A percentile compares a stretch with the other conserved stretches of the same genome.
Conservation (phyloP, 2,113 vertebrate species). For the Triplophysa rosa region DNA sequence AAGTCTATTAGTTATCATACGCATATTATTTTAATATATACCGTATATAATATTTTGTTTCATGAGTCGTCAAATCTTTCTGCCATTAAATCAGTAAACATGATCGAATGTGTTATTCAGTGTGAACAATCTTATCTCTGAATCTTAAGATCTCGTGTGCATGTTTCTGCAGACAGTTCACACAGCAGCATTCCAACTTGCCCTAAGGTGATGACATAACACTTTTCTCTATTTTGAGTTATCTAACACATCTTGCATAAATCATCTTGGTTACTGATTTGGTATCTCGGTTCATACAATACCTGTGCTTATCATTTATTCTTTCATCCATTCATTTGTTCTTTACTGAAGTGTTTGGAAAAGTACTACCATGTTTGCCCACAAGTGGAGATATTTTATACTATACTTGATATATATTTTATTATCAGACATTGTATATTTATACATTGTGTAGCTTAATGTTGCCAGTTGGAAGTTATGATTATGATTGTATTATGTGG, state of each 20-base stretch:
- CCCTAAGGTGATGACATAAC: slow-evolving; percentile 23
- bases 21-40: too few relatives aligned
- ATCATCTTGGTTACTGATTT: not conserved
- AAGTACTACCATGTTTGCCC: too few relatives aligned
- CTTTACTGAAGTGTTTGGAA: too few relatives aligned
- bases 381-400: too few relatives aligned
- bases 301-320: too few relatives aligned
- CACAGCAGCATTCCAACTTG: slow-evolving; percentile 6
- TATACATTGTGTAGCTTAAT: too few relatives aligned
- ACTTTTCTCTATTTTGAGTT: not conserved
- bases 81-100: not conserved
- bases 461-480: too few relatives aligned
- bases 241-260: not conserved
- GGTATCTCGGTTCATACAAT: not conserved
- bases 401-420: too few relatives aligned
- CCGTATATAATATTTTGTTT: not conserved
- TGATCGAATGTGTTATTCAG: not conserved
- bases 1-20: not conserved
- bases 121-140: not conserved
- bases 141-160: slow-evolving; percentile 3
- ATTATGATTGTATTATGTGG: too few relatives aligned
- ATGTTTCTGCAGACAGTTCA: slow-evolving; percentile 35
- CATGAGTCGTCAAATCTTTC: not conserved
- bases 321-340: too few relatives aligned
- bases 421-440: too few relatives aligned